These are phyloP conservation scores for Agapetus fuscipes DNA, from an alignment of 2,888 invertebrate genomes.

Conservation along the genomic window DNA sequence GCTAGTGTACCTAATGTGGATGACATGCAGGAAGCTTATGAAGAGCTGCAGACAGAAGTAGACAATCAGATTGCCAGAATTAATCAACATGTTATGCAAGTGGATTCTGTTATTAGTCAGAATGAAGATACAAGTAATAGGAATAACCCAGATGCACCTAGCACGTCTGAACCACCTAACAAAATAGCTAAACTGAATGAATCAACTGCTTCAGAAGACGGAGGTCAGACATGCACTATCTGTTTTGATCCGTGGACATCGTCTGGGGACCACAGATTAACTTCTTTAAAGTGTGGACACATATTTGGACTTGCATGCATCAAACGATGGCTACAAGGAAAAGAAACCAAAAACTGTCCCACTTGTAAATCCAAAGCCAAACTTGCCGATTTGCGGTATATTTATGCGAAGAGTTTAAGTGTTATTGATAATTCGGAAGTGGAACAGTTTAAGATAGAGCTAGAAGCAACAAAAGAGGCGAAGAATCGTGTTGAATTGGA, in stretches of 20 bases:
- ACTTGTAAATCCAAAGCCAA: conserved; percentile 74
- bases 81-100: too few relatives aligned
- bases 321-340: conserved; percentile 58
- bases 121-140: too few relatives aligned
- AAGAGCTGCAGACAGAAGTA: too few relatives aligned
- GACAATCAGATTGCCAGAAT: too few relatives aligned
- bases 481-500: conserved; percentile 53
- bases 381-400: conserved; percentile 58
- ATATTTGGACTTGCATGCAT: conserved; percentile 80
- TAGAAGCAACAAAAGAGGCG: conserved; percentile 47
- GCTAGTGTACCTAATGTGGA: too few relatives aligned
- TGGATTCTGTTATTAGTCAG: too few relatives aligned
- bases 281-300: conserved; percentile 87
- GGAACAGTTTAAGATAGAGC: conserved; percentile 52
- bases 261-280: conserved; percentile 75
- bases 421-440: conserved; percentile 72
- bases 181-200: too few relatives aligned
- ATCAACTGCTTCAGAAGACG: too few relatives aligned
- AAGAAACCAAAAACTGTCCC: conserved; percentile 64
- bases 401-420: conserved; percentile 69
- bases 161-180: too few relatives aligned
- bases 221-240: conserved; percentile 72
- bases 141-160: too few relatives aligned
- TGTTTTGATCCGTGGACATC: conserved; percentile 85
- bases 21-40: too few relatives aligned